Base-by-base conservation (phyloP, 2,797 vertebrate species). In the Dermochelys coriacea region DNA sequence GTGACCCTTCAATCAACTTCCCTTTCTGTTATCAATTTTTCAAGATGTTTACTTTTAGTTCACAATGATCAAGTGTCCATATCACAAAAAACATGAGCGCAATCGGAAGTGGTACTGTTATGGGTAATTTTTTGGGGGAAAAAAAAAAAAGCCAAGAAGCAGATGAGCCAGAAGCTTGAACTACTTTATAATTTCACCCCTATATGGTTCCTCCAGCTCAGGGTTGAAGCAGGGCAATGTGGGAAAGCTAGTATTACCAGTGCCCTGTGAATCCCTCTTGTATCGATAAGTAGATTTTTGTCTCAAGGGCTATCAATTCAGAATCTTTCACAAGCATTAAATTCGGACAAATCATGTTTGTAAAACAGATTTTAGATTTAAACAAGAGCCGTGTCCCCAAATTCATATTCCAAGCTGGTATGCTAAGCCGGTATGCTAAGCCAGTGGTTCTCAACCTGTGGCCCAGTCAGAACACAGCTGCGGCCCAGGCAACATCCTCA, bases 351-450 rank as follows among this genome's bases (percentile, higher is more conserved):
- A 93, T 9, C 37, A n/a, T 68, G 9, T 54, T 57, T 86, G 6
- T 14, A 47, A 47, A 75, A 15, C 12, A 75, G 12, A 75, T 47
- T 75, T 41, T 75, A n/a, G 41, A 47, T 47, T 27, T 47, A 47
- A 45, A 47, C 41, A 47, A 75, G 74, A 47, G 80, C 29, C 79
- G 21, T 45, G 4, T 31, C 23, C n/a, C 52, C 21, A 61, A 71
- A 29, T 37, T 54, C 19, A 23, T n/a, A 41, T 77, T 79, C 55
- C 71, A 91, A 83, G 81, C 18, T 61, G 85, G 83, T 93, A 84
- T 23, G 91, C 71, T 90, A 91, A 61, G 96, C 93, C 31, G 61
- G 14, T 61, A 84, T 23, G 91, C 71, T 90, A 91, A 61, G 96
- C 93, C 31, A 61, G 14, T 61, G 14, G 59, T 61, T 61, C 59